These are phyloP conservation scores for Drosophila gunungcola DNA, from an alignment of 1,140 invertebrate species.

Conservation along the genomic window DNA sequence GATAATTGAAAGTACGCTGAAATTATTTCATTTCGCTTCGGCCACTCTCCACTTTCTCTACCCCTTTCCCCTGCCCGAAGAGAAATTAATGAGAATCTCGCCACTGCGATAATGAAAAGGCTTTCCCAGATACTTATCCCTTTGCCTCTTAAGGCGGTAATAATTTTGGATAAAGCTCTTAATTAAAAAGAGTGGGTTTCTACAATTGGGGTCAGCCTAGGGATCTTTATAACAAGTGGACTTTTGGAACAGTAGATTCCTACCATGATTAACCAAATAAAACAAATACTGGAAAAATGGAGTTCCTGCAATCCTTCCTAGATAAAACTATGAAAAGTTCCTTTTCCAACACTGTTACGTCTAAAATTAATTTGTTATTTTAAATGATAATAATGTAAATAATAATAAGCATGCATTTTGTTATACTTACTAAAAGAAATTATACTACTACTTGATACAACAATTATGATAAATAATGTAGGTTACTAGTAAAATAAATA, in stretches of 20 bases:
- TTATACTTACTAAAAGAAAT: no score
- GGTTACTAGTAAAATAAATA: not conserved
- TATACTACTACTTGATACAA: no score
- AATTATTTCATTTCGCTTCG: slow-evolving; percentile 55
- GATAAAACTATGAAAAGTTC: no score
- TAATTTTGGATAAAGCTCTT: slow-evolving; percentile 35
- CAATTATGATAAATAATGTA: no score
- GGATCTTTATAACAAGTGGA: not conserved
- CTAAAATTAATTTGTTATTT: no score
- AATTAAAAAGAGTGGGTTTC: slow-evolving; percentile 47
- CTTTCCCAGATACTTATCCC: slow-evolving; percentile 36
- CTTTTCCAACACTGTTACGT: no score
- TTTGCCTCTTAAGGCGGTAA: slow-evolving; percentile 6
- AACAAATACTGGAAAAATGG: no score
- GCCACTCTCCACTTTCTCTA: slow-evolving; percentile 3
- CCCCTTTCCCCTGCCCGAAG: not conserved
- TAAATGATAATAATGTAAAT: no score
- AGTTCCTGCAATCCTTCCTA: no score
- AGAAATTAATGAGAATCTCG: slow-evolving; percentile 63
- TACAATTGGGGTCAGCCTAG: slow-evolving; percentile 39
- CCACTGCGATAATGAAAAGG: slow-evolving; percentile 57
- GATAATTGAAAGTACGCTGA: slow-evolving; percentile 71
- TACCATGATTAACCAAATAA: no score
- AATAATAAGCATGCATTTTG: no score
- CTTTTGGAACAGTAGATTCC: no score